Base-by-base conservation (phyloP, 2,888 invertebrate genomes). In the Limnephilus lunatus region DNA sequence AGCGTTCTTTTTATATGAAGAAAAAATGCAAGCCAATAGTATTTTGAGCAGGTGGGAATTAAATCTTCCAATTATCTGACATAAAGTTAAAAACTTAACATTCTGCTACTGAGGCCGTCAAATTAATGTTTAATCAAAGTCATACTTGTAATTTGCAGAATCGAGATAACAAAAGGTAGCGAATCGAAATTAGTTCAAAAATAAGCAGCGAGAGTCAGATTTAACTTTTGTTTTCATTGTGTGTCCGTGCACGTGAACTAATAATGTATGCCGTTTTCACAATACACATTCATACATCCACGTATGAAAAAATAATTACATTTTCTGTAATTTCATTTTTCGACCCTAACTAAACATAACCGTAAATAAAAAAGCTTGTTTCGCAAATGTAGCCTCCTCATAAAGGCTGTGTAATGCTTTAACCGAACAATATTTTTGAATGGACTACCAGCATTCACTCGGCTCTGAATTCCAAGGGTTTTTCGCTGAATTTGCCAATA, bases 301-400 rank as follows among this genome's bases (percentile, higher is more conserved):
- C 31, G 53, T 86, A 39, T 48, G 15, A 14, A 83, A 83, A 31
- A 85, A n/a, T 86, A 86, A 86, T 86, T 86, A 53, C 86, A 86
- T 86, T 86, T 86, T 48, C 86, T 48, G 48, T 86, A 44, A 44
- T 86, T 86, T 86, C 86, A 44, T 86, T 48, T 30, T 30, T 30
- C 44, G 48, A 48, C 86, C 86, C 86, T 86, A 44, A 31, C 44
- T 86, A 68, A 68, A n/a, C 68, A n/a, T 68, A 68, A 68, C 68
- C 68, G 68, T 68, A 68, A 68, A 68, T 68, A 68, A 68, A 68
- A 68, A 68, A 68, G 68, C 25, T 68, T 68, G 25, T n/a, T 68
- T 68, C n/a, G 68, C n/a, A 68, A 68, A 68, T 68, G n/a, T 68
- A 68, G 68, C 25, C 25, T 68, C 68, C n/a, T 25, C 25, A 68